These are phyloP conservation scores for Nephrotoma appendiculata DNA, from an alignment of 2,888 invertebrate genomes.

Conservation along the genomic window DNA sequence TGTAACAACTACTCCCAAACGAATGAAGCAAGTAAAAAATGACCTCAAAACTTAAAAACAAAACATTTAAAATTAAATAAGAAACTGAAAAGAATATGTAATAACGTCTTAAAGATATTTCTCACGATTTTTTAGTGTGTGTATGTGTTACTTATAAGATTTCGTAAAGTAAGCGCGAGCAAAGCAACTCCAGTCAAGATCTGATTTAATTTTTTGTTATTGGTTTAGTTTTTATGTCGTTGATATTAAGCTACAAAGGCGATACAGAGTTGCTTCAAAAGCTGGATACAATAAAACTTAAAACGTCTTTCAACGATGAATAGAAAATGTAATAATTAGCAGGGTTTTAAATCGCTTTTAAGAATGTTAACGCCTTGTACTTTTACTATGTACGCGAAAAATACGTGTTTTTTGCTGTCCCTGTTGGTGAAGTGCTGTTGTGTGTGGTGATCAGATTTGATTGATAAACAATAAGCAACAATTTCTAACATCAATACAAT, in stretches of 20 bases:
- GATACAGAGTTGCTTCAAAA: neutral
- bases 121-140: neutral
- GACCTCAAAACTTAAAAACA: neutral
- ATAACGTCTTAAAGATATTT: neutral
- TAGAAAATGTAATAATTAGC: neutral
- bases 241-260: neutral
- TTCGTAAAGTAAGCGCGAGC: neutral
- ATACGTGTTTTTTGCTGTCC: neutral
- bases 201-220: neutral
- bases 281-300: neutral
- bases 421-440: neutral
- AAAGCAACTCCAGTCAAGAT: neutral
- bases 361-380: neutral
- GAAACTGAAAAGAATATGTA: neutral
- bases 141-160: neutral
- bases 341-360: neutral
- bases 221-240: neutral
- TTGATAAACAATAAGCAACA: neutral
- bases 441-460: neutral
- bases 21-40: neutral
- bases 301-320: neutral
- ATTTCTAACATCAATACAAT: neutral
- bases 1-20: neutral
- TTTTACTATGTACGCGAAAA: too few relatives aligned
- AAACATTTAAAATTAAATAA: neutral